Base-by-base conservation (phyloP, 2,888 invertebrate genomes). In the Panopea generosa region DNA sequence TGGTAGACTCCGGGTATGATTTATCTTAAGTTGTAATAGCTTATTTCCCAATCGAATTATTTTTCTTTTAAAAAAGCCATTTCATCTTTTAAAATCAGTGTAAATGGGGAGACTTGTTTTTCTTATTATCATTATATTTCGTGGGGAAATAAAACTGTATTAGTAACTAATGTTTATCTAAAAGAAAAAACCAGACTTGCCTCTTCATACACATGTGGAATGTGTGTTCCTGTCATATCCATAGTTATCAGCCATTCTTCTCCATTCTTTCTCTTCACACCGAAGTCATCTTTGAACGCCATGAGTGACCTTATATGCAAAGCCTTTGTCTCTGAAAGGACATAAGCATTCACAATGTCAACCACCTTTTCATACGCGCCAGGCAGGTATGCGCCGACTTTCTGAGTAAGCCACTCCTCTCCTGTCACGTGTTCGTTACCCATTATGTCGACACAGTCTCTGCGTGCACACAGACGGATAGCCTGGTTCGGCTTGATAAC, bases 271-370 rank as follows among this genome's bases (percentile, higher is more conserved):
- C 93, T 86, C 6, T 84, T 77, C 7, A 90, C 85, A 16, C 91
- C 91, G 77, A 92, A 92, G 73, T 92, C 92, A 88, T 94, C 94
- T 40, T 88, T 90, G 84, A 9, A 90, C 91, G 77, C 92, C 91
- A 71, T 92, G 91, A 91, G 78, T 11, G 93, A 90, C 22, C 90
- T 84, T 82, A 94, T 90, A 80, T 93, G 93, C 2, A 93, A 88
- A 20, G 93, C 93, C 88, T 92, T 93, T 93, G 93, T 93, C 62
- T 94, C 94, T 22, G 93, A 94, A 49, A 94, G 89, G 9, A 94
- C 93, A 83, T 92, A 91, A 11, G 94, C 94, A 94, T 92, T 82
- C n/a, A n/a, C n/a, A n/a, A n/a, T n/a, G n/a, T n/a, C n/a, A n/a
- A n/a, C n/a, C n/a, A n/a, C n/a, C n/a, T 93, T 93, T 81, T 94